Base-by-base conservation (phyloP, 2,797 vertebrate species). In the Cossypha heuglini region DNA sequence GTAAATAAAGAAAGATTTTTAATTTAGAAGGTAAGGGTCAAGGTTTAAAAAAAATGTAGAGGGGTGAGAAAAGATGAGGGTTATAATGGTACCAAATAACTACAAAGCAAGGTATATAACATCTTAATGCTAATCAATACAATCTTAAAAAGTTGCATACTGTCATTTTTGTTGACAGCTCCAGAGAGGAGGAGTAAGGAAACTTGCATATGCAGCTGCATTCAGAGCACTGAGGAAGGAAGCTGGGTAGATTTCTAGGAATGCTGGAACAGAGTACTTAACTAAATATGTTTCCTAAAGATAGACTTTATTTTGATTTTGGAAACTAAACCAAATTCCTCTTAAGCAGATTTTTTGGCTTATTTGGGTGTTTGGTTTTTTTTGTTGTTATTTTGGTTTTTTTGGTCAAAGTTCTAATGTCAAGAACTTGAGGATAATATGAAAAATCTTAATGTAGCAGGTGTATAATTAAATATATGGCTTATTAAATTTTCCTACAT, bases 261-360 rank as follows among this genome's bases (percentile, higher is more conserved):
- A 72, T 66, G 9, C 43, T 89, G 57, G 71, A 91, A 77, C 22
- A 58, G 57, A 76, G 11, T 40, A 12, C 38, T 46, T 76, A 82
- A 49, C 28, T 51, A 89, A 80, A 71, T 80, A 63, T 55, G 33
- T 88, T 97, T 93, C 26, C 71, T 91, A 76, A 87, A 80, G 72
- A 72, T 42, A 80, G 46, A 49, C 13, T 73, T 80, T 38, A 66
- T 79, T 93, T 87, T 92, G 22, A 40, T 77, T 64, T 93, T 67
- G 51, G 28, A 67, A 91, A 45, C 29, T n/a, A 82, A 91, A 83
- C 10, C 13, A 46, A 68, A 58, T 93, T 84, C 24, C 10, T 73
- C 33, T 62, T 42, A n/a, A 28, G 9, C 8, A 81, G 15, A 15
- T 11, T 13, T 31, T 10, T 71, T 13, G 11, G 10, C 8, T 26